These are phyloP conservation scores for Lycia hirtaria DNA, from an alignment of 2,888 invertebrate species.

Conservation along the genomic window DNA sequence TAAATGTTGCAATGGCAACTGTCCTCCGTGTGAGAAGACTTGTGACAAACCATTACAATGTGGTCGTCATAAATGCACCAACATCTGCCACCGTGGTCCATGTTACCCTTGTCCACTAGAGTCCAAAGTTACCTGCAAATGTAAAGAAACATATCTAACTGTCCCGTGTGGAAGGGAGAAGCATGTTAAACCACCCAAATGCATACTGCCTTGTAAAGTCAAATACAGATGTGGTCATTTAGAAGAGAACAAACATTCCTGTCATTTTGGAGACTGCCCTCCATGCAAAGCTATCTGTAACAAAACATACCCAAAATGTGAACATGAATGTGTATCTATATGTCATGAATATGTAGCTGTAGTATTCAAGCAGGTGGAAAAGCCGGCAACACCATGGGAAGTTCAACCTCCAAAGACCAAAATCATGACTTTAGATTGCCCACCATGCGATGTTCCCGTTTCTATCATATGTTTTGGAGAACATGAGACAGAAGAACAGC, in stretches of 20 bases:
- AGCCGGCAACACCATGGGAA: conserved; percentile 89
- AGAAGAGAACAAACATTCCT: conserved; percentile 89
- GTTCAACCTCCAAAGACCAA: conserved; percentile 78
- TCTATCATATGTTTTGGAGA: conserved; percentile 90
- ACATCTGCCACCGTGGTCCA: conserved; percentile 92
- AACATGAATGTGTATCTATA: conserved; percentile 88
- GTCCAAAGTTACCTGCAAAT: conserved; percentile 90
- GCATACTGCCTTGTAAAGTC: conserved; percentile 89
- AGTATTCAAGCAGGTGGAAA: conserved; percentile 84
- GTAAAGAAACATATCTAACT: conserved; percentile 90
- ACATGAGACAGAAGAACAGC: conserved; percentile 88
- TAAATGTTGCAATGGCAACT: conserved; percentile 95
- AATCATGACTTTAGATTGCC: conserved; percentile 87
- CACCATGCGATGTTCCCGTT: conserved; percentile 89
- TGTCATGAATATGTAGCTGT: conserved; percentile 92
- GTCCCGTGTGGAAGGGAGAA: conserved; percentile 95
- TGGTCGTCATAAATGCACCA: conserved; percentile 93
- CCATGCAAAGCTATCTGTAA: conserved; percentile 92
- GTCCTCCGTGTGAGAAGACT: conserved; percentile 92
- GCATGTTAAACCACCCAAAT: conserved; percentile 91
- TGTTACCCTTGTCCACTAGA: conserved; percentile 94
- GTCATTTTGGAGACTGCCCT: conserved; percentile 94
- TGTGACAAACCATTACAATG: conserved; percentile 94
- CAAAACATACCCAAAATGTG: conserved; percentile 84
- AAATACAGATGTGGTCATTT: conserved; percentile 94